Evolutionary conservation across 2,113 vertebrate genomes (phyloP).

Genomic region (Laticauda laticaudata): DNA sequence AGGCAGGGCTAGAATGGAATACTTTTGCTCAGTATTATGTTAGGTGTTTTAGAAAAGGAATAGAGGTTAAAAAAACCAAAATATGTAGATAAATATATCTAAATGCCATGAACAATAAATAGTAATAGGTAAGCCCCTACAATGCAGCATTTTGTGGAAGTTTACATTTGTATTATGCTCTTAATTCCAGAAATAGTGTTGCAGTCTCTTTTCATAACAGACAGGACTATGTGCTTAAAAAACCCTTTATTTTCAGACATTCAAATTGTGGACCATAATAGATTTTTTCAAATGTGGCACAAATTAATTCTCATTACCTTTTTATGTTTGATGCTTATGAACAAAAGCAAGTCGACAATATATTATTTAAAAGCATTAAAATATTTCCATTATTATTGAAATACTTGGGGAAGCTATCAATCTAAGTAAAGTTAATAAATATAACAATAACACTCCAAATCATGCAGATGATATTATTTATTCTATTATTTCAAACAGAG

Average conservation of each 20-base stretch:
- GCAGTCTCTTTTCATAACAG: background rate
- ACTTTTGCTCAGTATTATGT: background rate
- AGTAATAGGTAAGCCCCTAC: background rate
- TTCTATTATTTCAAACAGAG: background rate
- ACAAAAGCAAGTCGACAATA: background rate
- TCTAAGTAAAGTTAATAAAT: background rate
- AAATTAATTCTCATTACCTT: background rate
- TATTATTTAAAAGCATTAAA: background rate
- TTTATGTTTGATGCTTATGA: background rate
- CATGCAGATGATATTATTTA: background rate
- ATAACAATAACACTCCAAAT: background rate
- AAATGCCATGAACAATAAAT: background rate
- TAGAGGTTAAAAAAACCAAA: background rate
- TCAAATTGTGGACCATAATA: too few relatives aligned
- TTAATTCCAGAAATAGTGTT: background rate
- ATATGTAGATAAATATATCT: background rate
- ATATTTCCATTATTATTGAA: background rate
- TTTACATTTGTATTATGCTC: background rate
- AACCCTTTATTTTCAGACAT: background rate
- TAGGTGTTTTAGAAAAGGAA: background rate
- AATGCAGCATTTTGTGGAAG: background rate
- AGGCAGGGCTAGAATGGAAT: too few relatives aligned
- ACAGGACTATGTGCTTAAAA: background rate
- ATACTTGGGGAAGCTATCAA: background rate
- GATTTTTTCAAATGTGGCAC: background rate